These are phyloP conservation scores for Folsomia candida DNA, from an alignment of 2,888 invertebrate species.

Conservation along the genomic window DNA sequence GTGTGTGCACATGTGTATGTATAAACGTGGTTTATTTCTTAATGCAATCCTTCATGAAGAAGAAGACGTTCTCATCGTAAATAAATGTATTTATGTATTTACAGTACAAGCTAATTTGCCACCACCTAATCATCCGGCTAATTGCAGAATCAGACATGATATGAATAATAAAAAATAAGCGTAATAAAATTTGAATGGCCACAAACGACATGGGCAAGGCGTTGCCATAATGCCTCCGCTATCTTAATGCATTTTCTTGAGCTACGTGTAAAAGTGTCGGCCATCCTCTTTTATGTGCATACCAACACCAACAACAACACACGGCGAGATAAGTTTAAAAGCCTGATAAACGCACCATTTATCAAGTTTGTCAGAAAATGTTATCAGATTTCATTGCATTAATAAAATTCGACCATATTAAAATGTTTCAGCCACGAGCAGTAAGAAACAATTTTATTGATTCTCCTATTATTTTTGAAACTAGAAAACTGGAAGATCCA, in stretches of 20 bases:
- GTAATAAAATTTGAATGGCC: neutral
- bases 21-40: too few species aligned
- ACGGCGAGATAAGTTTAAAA: neutral
- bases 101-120: neutral
- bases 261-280: neutral
- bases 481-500: too few species aligned
- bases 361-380: neutral
- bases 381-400: neutral
- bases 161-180: neutral
- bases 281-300: neutral
- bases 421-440: too few species aligned
- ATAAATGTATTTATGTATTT: neutral
- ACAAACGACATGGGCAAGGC: neutral
- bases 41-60: too few species aligned
- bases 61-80: neutral
- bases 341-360: neutral
- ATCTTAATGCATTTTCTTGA: neutral
- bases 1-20: too few species aligned
- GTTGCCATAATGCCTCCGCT: neutral
- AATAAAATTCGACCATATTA: neutral
- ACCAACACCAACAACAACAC: too few species aligned
- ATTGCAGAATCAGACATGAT: neutral
- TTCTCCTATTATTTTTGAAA: too few species aligned
- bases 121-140: neutral
- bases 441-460: too few species aligned